phyloP scores from a whole-genome alignment of 1,140 invertebrate genomes.

The Anadara kagoshimensis region DNA sequence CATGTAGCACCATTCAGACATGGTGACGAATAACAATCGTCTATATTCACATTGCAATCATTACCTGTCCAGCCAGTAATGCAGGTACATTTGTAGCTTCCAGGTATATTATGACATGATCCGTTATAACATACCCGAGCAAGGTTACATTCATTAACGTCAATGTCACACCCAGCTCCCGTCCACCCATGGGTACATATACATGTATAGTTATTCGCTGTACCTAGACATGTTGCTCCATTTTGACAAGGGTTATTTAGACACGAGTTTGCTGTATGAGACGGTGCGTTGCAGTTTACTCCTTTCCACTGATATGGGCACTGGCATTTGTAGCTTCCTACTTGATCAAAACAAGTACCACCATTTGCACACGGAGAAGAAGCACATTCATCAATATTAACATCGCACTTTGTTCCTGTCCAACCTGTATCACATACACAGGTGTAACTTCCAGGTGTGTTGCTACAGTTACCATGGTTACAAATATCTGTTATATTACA shows the following conservation, averaged over 20 bases:
- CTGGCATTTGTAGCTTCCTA: constrained; percentile 9
- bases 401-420: background rate
- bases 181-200: background rate
- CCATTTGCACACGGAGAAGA: background rate
- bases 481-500: background rate
- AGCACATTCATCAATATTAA: background rate
- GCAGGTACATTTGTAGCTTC: constrained; percentile 66
- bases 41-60: constrained; percentile 15
- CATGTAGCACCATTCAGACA: constrained; percentile 39
- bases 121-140: constrained; percentile 5
- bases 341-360: constrained; percentile 6
- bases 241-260: background rate
- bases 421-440: background rate
- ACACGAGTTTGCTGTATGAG: background rate
- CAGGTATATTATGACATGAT: constrained; percentile 16
- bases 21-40: constrained; percentile 24
- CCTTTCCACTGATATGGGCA: background rate
- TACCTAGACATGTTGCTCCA: constrained; percentile 14
- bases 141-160: constrained; percentile 13
- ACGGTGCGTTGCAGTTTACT: background rate
- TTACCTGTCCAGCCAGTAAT: background rate
- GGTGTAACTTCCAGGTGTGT: background rate
- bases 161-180: background rate
- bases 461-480: background rate
- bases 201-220: constrained; percentile 1